These are phyloP conservation scores for Arizona elegans DNA, from an alignment of 2,113 vertebrate genomes.

Conservation along the genomic window DNA sequence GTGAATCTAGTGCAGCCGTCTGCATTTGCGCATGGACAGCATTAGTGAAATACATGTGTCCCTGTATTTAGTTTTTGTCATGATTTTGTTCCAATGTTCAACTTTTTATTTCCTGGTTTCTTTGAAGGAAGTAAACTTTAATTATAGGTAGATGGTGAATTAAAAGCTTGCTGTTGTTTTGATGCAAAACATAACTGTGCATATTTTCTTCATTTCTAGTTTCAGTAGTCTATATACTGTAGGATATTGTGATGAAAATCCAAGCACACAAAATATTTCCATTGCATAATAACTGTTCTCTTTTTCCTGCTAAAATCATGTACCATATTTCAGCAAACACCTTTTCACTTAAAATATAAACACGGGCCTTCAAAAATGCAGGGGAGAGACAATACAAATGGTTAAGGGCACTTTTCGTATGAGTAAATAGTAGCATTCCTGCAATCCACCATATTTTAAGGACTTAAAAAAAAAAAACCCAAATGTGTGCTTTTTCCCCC, in stretches of 20 bases:
- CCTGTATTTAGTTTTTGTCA: neutral
- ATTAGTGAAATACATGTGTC: neutral
- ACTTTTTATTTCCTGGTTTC: neutral
- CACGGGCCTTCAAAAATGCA: neutral
- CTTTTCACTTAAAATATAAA: neutral
- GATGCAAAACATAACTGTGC: neutral
- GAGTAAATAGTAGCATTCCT: neutral
- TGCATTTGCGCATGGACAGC: neutral
- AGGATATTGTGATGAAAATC: neutral
- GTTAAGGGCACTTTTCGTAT: neutral
- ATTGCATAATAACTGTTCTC: neutral
- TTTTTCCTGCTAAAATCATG: neutral
- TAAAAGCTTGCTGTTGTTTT: conserved; percentile 16
- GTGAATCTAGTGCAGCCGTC: neutral
- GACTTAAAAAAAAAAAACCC: neutral
- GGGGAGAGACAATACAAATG: neutral
- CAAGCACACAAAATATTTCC: neutral
- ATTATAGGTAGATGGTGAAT: neutral
- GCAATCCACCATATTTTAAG: neutral
- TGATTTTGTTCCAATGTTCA: neutral
- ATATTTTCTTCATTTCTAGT: neutral
- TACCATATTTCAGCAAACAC: neutral
- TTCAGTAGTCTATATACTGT: neutral
- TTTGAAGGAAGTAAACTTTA: neutral
- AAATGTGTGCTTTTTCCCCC: neutral